Base-by-base conservation (phyloP, 2,888 invertebrate species). In the Lasioglossum villosulum region DNA sequence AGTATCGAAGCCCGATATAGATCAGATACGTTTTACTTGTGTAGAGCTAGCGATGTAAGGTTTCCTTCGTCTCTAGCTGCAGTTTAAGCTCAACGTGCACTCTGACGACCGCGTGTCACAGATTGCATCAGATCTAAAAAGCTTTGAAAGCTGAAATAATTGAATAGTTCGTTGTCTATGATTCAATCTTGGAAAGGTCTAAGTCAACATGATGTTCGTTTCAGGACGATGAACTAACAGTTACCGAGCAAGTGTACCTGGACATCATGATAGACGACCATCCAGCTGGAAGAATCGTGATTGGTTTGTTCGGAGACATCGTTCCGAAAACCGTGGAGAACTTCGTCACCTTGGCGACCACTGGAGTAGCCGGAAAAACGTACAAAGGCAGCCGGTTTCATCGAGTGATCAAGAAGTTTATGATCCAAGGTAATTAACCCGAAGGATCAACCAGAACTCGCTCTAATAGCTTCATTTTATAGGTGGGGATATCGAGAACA, bases 251-350 rank as follows among this genome's bases (percentile, higher is more conserved):
- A 95, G 97, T 98, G 2, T 98, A 96, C 94, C 96, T 99, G 88
- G 98, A 98, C 93, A 96, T 99, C 14, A 96, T 96, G 93, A 97
- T 97, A 90, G 97, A 97, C 89, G 97, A 97, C 79, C 96, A 97
- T 94, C 95, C 96, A 19, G 95, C 97, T 23, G 99, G 99, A 0
- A 96, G 97, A 87, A 97, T 99, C 80, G 97, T 97, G 0, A 97
- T 99, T 88, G 99, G 98, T 0, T 95, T 99, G n/a, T 98, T 98
- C 95, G 99, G 99, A 0, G 97, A 98, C 87, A 95, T 97, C 76
- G 98, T 97, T 0, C 99, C 99, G 2, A 98, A 97, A 94, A 97
- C 99, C 0, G 98, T 97, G 0, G 96, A 97, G 91, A 99, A 99
- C 95, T 99, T 99, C 93, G 96, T 97, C 88, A 96, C 97, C n/a